These are phyloP conservation scores for Oryzias sinensis DNA, from an alignment of 2,797 vertebrate genomes.

Conservation along the genomic window DNA sequence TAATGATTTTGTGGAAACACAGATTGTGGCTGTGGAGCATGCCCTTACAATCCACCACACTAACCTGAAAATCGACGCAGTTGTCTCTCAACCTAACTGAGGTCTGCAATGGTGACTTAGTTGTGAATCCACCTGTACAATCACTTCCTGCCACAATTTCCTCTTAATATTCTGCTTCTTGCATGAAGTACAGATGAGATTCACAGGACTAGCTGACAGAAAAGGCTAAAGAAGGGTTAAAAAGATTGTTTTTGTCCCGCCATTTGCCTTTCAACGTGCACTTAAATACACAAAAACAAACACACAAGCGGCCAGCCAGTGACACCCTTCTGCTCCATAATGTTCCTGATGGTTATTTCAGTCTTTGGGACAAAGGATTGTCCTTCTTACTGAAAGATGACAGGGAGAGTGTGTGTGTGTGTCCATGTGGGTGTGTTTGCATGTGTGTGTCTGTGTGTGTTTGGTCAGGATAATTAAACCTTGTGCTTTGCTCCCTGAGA, in stretches of 20 bases:
- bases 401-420: constrained; percentile 33
- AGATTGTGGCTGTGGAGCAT: no score
- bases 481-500: constrained; percentile 66
- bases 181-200: no score
- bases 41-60: no score
- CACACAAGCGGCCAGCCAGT: constrained; percentile 29
- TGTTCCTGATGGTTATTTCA: constrained; percentile 61
- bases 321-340: constrained; percentile 34
- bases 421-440: constrained; percentile 16
- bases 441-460: constrained; percentile 35
- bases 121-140: not conserved
- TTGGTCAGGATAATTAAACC: constrained; percentile 71
- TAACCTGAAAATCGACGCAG: no score
- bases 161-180: not conserved
- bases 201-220: no score
- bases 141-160: not conserved
- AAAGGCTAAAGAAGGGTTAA: constrained; percentile 22
- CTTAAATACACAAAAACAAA: constrained; percentile 30
- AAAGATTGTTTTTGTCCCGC: not conserved
- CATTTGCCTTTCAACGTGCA: constrained; percentile 34
- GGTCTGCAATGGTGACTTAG: no score
- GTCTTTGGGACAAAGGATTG: constrained; percentile 60
- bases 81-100: not conserved
- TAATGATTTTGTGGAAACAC: no score
- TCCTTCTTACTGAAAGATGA: constrained; percentile 58